Conservation (phyloP, 2,797 vertebrate species). For the Galaxias olidus region DNA sequence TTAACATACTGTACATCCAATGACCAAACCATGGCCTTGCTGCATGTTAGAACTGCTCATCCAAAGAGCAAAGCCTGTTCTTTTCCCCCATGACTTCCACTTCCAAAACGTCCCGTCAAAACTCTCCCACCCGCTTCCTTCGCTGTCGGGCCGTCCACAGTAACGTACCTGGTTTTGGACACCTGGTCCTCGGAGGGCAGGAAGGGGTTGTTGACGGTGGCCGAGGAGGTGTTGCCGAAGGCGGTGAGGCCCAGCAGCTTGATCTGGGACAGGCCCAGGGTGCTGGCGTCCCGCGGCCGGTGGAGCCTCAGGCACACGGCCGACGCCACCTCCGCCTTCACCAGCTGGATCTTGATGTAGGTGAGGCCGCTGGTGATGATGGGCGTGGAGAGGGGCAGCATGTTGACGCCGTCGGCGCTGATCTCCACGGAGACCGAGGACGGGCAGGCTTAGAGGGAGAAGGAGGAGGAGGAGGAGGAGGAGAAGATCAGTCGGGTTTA, state of each 20-base stretch:
- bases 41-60: too few species aligned
- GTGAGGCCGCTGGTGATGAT: constrained; percentile 96
- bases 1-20: too few species aligned
- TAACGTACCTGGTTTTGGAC: constrained; percentile 93
- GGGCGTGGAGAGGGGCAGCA: constrained; percentile 95
- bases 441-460: constrained; percentile 84
- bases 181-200: constrained; percentile 98
- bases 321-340: constrained; percentile 96
- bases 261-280: constrained; percentile 94
- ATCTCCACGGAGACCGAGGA: constrained; percentile 99
- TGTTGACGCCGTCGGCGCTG: constrained; percentile 95
- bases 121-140: too few species aligned
- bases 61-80: too few species aligned
- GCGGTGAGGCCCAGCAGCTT: constrained; percentile 95
- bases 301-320: constrained; percentile 95
- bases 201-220: constrained; percentile 97
- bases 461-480: neutral
- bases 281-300: constrained; percentile 95
- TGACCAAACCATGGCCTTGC: too few species aligned
- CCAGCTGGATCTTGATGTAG: constrained; percentile 98
- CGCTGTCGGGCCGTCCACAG: too few species aligned
- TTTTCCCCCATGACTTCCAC: too few species aligned
- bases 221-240: constrained; percentile 97
- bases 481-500: too few species aligned
- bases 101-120: too few species aligned